Conservation (phyloP, 2,113 vertebrate genomes). For the Aplodontia rufa region DNA sequence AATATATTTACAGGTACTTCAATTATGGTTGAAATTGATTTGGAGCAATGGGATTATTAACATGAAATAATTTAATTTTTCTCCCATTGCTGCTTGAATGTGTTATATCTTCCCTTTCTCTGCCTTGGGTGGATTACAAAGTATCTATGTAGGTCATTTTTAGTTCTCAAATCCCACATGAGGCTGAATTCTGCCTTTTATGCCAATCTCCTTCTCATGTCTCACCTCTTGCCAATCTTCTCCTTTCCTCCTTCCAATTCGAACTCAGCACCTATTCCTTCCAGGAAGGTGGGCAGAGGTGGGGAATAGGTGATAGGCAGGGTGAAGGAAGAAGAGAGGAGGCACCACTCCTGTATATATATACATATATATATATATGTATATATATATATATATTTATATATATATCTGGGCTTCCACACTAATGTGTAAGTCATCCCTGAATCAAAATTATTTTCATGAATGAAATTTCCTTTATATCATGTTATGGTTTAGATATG, state of each 20-base stretch:
- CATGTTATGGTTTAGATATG: too few species aligned
- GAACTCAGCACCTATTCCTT: not conserved
- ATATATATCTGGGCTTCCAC: too few species aligned
- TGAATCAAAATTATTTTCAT: too few species aligned
- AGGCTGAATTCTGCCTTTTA: not conserved
- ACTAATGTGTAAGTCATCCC: rapidly evolving
- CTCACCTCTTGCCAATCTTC: rapidly evolving
- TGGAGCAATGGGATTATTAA: not conserved
- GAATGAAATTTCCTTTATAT: not conserved
- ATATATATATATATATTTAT: too few species aligned
- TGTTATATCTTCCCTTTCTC: not conserved
- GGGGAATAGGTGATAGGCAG: rapidly evolving
- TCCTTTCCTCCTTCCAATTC: too few species aligned
- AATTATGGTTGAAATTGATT: not conserved
- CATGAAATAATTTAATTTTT: not conserved
- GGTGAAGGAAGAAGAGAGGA: too few species aligned
- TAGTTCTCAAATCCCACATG: too few species aligned
- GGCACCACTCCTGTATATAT: rapidly evolving
- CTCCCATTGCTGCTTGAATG: not conserved
- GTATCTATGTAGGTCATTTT: not conserved
- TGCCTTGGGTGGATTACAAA: not conserved
- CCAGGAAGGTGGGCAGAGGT: not conserved
- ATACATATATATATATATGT: too few species aligned
- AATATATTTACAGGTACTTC: not conserved
- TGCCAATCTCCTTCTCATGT: rapidly evolving